A percentile compares a stretch with the other conserved stretches of the same genome.
These are phyloP conservation scores for Azorinus chamasolen DNA, from an alignment of 2,888 invertebrate species.

Conservation along the genomic window DNA sequence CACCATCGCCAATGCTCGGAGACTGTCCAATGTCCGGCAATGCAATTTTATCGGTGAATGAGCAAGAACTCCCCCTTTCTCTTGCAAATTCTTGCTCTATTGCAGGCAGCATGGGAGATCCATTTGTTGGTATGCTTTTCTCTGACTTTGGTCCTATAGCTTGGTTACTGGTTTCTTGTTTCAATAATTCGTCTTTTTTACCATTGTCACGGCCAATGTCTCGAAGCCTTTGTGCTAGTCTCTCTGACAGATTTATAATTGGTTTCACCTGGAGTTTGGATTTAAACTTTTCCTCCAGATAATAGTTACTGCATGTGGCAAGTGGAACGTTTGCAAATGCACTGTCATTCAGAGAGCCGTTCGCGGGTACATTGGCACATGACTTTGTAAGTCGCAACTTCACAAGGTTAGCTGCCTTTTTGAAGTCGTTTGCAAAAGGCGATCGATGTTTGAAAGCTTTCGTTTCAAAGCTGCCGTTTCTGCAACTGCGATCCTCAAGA, in stretches of 20 bases:
- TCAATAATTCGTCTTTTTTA: neutral
- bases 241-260: slow-evolving; percentile 44
- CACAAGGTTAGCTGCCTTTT: slow-evolving; percentile 23
- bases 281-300: slow-evolving; percentile 27
- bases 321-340: slow-evolving; percentile 44
- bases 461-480: slow-evolving; percentile 6
- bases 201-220: slow-evolving; percentile 25
- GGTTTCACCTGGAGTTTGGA: slow-evolving; percentile 11
- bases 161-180: neutral
- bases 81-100: neutral
- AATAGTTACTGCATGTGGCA: slow-evolving; percentile 34
- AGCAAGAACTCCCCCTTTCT: neutral
- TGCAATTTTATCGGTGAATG: neutral
- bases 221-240: slow-evolving; percentile 36
- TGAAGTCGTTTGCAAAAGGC: slow-evolving; percentile 5
- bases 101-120: neutral
- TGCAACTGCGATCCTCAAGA: neutral
- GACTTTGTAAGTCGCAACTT: slow-evolving; percentile 51
- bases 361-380: slow-evolving; percentile 4
- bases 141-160: neutral
- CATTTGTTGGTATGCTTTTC: neutral
- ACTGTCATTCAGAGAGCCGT: slow-evolving; percentile 11
- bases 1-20: neutral
- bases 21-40: slow-evolving; percentile 1
- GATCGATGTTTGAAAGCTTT: slow-evolving; percentile 8